These are phyloP conservation scores for Apis cerana DNA, from an alignment of 1,140 invertebrate genomes.

Conservation along the genomic window DNA sequence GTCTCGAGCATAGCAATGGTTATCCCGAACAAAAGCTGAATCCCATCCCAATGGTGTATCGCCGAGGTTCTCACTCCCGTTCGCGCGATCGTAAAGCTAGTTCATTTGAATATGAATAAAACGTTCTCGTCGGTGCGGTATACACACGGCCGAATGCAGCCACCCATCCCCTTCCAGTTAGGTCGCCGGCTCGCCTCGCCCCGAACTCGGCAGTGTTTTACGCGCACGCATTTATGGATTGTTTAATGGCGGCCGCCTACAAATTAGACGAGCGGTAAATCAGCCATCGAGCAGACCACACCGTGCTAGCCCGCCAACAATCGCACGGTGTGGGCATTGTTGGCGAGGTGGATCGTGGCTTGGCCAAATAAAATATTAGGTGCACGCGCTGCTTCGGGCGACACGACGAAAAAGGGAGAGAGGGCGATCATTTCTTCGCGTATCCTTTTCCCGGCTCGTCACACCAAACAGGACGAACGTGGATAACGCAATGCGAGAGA, in stretches of 20 bases:
- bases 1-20: background rate
- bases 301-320: conserved; percentile 65
- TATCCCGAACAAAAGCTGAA: background rate
- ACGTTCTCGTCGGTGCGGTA: conserved; percentile 51
- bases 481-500: too few relatives aligned
- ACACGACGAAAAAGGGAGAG: background rate
- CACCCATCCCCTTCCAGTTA: background rate
- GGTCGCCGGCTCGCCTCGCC: conserved; percentile 10
- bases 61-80: conserved; percentile 50
- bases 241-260: conserved; percentile 81
- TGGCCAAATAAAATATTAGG: conserved; percentile 67
- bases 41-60: background rate
- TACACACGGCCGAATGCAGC: background rate
- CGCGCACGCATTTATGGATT: conserved; percentile 80
- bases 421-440: background rate
- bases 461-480: conserved; percentile 52
- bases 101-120: conserved; percentile 81
- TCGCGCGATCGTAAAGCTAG: conserved; percentile 75
- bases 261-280: conserved; percentile 81
- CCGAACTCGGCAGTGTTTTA: conserved; percentile 74
- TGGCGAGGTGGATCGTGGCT: conserved; percentile 8
- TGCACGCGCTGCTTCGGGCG: conserved; percentile 37
- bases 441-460: conserved; percentile 29
- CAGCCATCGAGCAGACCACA: conserved; percentile 79
- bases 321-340: conserved; percentile 56